phyloP scores from a whole-genome alignment of 1,140 invertebrate genomes.

The Chironomus striatipennis region DNA sequence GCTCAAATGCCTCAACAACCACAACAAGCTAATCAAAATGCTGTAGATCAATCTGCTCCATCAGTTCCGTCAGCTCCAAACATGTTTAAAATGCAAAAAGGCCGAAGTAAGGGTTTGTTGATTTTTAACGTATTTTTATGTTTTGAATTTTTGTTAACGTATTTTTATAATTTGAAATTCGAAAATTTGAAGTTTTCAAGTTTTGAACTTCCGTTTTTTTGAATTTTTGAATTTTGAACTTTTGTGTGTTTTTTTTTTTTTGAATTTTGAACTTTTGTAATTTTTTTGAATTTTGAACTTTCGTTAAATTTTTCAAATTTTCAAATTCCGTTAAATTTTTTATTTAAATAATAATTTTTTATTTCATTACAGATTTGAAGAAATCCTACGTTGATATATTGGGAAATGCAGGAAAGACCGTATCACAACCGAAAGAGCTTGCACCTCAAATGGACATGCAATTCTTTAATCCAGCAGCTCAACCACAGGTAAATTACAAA shows the following conservation, averaged over 20 bases:
- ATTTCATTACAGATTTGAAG: slow-evolving; percentile 52
- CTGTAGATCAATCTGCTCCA: slow-evolving; percentile 17
- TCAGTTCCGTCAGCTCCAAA: slow-evolving; percentile 43
- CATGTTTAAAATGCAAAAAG: slow-evolving; percentile 68
- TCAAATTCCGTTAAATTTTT: too few species aligned
- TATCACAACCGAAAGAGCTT: slow-evolving; percentile 39
- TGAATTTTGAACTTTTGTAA: too few species aligned
- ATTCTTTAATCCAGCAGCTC: neutral
- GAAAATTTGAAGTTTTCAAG: too few species aligned
- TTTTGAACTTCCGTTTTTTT: too few species aligned
- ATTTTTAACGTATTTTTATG: neutral
- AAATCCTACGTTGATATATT: slow-evolving; percentile 81
- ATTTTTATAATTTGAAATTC: too few species aligned
- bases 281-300: too few species aligned
- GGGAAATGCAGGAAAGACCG: slow-evolving; percentile 53
- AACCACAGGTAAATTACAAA: neutral
- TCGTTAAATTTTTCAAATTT: too few species aligned
- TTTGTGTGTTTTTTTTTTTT: too few species aligned
- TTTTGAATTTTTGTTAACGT: too few species aligned
- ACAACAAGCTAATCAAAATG: slow-evolving; percentile 33
- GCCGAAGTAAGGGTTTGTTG: slow-evolving; percentile 51
- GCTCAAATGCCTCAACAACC: slow-evolving; percentile 28
- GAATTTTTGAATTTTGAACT: too few species aligned
- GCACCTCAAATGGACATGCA: slow-evolving; percentile 43
- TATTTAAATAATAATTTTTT: slow-evolving; percentile 7